Evolutionary conservation across 1,140 invertebrate species (phyloP).

Genomic region (Drosophila sp.): DNA sequence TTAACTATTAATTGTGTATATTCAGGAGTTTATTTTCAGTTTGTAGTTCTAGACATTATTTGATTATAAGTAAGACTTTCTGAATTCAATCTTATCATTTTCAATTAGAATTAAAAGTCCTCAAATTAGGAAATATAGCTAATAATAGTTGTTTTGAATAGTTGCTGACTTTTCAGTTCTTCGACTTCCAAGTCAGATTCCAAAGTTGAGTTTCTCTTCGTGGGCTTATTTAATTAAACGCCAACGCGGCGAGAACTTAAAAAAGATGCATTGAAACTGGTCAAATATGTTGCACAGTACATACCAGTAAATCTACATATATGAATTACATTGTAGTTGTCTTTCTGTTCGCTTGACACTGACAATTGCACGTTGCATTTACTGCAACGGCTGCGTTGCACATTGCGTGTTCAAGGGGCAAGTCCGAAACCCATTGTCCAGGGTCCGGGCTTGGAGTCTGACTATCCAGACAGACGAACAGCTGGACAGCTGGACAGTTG

Average conservation of each 20-base stretch:
- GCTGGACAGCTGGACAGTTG: conserved; percentile 18
- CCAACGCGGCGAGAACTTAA: conserved; percentile 34
- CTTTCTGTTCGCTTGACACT: conserved; percentile 62
- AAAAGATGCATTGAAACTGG: conserved; percentile 1
- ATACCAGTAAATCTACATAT: conserved; percentile 4
- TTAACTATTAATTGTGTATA: no score
- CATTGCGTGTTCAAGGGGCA: conserved; percentile 74
- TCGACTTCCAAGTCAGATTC: not conserved
- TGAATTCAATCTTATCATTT: no score
- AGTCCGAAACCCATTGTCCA: conserved; percentile 66
- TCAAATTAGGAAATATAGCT: no score
- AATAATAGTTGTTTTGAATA: no score
- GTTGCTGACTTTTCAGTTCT: no score
- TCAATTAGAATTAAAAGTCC: no score
- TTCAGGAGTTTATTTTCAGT: no score
- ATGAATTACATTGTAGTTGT: conserved; percentile 21
- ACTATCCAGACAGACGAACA: conserved; percentile 18
- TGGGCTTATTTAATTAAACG: conserved; percentile 29
- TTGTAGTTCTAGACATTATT: no score
- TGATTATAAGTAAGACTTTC: no score
- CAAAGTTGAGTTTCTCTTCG: not conserved
- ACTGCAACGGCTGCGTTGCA: conserved; percentile 2
- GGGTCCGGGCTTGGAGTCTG: conserved; percentile 25
- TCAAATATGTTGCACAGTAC: conserved; percentile 23
- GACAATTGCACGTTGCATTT: conserved; percentile 69